These are phyloP conservation scores for Periophthalmus magnuspinnatus DNA, from an alignment of 2,797 vertebrate species.

Conservation along the genomic window DNA sequence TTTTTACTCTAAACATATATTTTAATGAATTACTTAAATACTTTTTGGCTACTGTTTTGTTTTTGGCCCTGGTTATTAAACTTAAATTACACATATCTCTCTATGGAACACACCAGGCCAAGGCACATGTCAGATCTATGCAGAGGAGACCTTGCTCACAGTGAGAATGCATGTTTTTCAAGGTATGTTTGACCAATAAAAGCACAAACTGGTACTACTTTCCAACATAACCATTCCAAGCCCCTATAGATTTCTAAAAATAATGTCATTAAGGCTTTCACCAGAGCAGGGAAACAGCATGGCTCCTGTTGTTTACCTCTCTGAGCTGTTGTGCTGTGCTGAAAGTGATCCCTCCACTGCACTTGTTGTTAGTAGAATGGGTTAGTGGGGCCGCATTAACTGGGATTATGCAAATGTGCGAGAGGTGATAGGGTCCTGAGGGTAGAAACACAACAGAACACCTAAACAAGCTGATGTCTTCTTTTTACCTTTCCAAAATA, in stretches of 20 bases:
- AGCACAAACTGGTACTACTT: neutral
- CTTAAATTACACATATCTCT: neutral
- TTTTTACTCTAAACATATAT: too few species aligned
- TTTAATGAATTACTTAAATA: too few species aligned
- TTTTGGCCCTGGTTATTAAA: too few species aligned
- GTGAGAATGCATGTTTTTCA: too few species aligned
- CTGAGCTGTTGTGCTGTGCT: conserved; percentile 16
- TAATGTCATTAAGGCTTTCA: conserved; percentile 1
- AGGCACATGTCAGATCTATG: too few species aligned
- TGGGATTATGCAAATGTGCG: conserved; percentile 50
- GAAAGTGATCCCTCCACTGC: conserved; percentile 23
- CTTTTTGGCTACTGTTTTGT: too few species aligned
- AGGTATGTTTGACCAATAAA: too few species aligned
- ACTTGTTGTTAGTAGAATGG: conserved; percentile 23
- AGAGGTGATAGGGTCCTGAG: conserved; percentile 36
- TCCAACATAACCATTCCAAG: neutral
- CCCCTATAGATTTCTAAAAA: neutral
- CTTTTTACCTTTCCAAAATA: neutral
- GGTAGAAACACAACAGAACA: conserved; percentile 34
- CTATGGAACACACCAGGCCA: too few species aligned
- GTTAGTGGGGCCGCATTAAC: conserved; percentile 23
- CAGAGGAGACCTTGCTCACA: neutral
- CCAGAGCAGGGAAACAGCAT: too few species aligned
- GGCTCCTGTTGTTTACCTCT: conserved; percentile 30
- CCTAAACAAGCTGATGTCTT: conserved; percentile 36